Conservation (phyloP, 2,113 vertebrate genomes). For the Siniperca knerii region DNA sequence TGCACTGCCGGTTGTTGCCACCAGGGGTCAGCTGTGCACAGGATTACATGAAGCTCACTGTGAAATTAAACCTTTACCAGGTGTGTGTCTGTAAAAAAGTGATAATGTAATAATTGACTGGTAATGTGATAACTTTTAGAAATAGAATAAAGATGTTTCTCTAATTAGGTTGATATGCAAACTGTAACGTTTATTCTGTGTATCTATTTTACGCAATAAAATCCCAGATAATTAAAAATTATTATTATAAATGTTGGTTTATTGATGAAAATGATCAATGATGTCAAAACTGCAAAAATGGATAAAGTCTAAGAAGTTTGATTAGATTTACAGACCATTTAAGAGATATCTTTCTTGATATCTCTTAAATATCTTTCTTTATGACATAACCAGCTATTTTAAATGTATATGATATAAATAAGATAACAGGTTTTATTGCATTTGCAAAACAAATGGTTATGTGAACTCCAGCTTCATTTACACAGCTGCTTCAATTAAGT, state of each 20-base stretch:
- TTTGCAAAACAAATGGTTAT: constrained; percentile 1
- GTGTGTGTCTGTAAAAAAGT: neutral
- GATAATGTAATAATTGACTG: neutral
- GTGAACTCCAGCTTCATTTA: neutral
- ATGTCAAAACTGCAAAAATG: neutral
- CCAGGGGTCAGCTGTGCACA: constrained; percentile 79
- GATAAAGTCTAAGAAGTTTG: neutral
- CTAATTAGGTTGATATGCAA: neutral
- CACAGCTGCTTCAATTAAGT: neutral
- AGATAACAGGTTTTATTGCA: neutral
- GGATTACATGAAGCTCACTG: constrained; percentile 20
- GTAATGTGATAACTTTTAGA: neutral
- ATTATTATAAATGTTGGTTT: neutral
- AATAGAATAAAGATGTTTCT: neutral
- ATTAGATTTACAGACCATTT: neutral
- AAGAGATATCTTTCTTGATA: neutral
- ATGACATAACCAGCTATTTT: neutral
- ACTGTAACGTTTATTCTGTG: neutral
- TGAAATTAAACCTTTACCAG: neutral
- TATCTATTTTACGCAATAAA: neutral
- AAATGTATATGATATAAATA: neutral
- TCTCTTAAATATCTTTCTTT: neutral
- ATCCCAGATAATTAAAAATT: neutral
- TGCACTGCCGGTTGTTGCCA: constrained; percentile 61
- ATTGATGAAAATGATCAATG: neutral